Percentiles rank a stretch among this genome's conserved stretches.
phyloP scores from a whole-genome alignment of 2,888 invertebrate species.

The Callimorpha dominula region DNA sequence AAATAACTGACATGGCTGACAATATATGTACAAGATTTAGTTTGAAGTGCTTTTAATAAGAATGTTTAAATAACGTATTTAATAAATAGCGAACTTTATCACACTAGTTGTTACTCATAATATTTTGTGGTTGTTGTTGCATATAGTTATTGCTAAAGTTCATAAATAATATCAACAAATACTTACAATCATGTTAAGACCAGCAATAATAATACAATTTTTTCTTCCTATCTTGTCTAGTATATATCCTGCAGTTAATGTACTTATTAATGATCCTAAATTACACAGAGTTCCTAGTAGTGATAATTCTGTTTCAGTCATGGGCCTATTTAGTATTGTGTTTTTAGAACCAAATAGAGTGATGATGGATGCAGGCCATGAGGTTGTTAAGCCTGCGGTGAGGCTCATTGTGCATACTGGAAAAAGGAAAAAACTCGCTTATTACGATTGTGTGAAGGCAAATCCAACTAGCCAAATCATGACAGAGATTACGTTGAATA shows the following conservation, averaged over 20 bases:
- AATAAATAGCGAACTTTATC: too few relatives aligned
- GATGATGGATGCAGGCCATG: slow-evolving; percentile 72
- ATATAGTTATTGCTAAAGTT: too few relatives aligned
- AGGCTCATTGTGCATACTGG: slow-evolving; percentile 7
- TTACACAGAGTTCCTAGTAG: slow-evolving; percentile 68
- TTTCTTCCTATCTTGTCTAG: slow-evolving; percentile 67
- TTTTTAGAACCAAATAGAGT: slow-evolving; percentile 62
- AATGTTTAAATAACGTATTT: too few relatives aligned
- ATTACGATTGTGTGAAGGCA: neutral
- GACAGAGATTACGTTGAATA: too few relatives aligned
- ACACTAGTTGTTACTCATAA: too few relatives aligned
- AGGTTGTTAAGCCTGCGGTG: slow-evolving; percentile 62
- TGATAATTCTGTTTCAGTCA: slow-evolving; percentile 65
- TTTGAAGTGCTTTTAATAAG: too few relatives aligned
- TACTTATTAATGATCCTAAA: slow-evolving; percentile 63
- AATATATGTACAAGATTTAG: too few relatives aligned
- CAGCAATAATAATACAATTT: slow-evolving; percentile 46
- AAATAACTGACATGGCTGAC: too few relatives aligned
- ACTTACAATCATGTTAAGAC: slow-evolving; percentile 61
- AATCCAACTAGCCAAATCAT: too few relatives aligned
- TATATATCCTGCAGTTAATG: slow-evolving; percentile 56
- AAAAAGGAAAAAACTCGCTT: neutral
- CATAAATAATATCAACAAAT: neutral
- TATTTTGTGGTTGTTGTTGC: too few relatives aligned
- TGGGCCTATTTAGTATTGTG: slow-evolving; percentile 57